phyloP scores from a whole-genome alignment of 2,888 invertebrate genomes.

The Zaprionus bogoriensis region DNA sequence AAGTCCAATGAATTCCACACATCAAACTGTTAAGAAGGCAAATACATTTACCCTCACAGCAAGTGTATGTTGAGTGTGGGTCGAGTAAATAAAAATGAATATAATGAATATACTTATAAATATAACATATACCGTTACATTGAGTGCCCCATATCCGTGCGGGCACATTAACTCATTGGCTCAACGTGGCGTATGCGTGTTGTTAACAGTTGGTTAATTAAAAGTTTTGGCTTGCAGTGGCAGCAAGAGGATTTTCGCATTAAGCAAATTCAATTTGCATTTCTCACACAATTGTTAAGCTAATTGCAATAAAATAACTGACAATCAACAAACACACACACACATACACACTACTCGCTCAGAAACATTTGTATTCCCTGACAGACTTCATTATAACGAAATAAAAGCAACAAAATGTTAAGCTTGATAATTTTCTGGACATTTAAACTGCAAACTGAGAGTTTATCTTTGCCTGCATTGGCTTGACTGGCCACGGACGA shows the following conservation, averaged over 20 bases:
- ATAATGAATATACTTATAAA: not conserved
- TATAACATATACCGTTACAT: not conserved
- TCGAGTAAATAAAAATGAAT: not conserved
- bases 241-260: constrained; percentile 8
- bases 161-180: constrained; percentile 22
- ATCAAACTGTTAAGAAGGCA: no score
- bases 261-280: no score
- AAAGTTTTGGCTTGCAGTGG: constrained; percentile 48
- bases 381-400: constrained; percentile 63
- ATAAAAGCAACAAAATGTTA: constrained; percentile 48
- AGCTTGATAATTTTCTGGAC: constrained; percentile 72
- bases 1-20: no score
- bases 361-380: constrained; percentile 31
- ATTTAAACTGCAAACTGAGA: constrained; percentile 68
- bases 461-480: no score
- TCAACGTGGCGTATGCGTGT: constrained; percentile 44
- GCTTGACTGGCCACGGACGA: no score
- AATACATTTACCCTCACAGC: no score
- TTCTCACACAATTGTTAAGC: constrained; percentile 45
- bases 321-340: constrained; percentile 8
- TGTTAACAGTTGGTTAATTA: constrained; percentile 62
- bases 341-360: not conserved
- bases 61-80: no score
- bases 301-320: constrained; percentile 59
- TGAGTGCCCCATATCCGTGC: no score